These are phyloP conservation scores for Okapia johnstoni DNA, from an alignment of 2,113 vertebrate genomes.

Conservation along the genomic window DNA sequence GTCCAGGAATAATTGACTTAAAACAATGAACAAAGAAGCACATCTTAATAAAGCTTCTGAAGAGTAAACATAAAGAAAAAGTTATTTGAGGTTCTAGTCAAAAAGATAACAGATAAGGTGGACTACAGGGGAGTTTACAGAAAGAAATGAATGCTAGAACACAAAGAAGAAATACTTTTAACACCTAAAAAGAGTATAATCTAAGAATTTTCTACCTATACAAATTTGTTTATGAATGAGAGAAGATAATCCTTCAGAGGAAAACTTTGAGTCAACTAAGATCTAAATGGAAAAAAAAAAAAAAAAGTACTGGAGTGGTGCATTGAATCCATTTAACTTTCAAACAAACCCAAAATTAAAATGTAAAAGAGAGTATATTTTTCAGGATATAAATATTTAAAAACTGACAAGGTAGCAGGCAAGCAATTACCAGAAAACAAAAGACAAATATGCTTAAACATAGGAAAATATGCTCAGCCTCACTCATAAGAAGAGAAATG, in stretches of 20 bases:
- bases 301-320: not conserved
- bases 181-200: not conserved
- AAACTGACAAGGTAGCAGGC: not conserved
- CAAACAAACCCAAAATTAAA: not conserved
- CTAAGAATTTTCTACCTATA: not conserved
- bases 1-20: not conserved
- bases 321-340: not conserved
- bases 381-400: not conserved
- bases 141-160: not conserved
- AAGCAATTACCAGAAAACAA: not conserved
- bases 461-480: not conserved
- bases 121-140: not conserved
- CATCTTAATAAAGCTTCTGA: not conserved
- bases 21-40: not conserved
- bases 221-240: not conserved
- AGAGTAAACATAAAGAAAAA: not conserved
- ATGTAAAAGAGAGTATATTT: not conserved
- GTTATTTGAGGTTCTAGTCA: not conserved
- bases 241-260: not conserved
- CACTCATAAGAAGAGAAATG: not conserved
- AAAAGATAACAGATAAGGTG: not conserved
- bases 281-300: not conserved
- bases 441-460: not conserved
- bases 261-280: not conserved
- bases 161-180: not conserved